Conservation (phyloP, 2,113 vertebrate species). For the Bubalus kerabau region DNA sequence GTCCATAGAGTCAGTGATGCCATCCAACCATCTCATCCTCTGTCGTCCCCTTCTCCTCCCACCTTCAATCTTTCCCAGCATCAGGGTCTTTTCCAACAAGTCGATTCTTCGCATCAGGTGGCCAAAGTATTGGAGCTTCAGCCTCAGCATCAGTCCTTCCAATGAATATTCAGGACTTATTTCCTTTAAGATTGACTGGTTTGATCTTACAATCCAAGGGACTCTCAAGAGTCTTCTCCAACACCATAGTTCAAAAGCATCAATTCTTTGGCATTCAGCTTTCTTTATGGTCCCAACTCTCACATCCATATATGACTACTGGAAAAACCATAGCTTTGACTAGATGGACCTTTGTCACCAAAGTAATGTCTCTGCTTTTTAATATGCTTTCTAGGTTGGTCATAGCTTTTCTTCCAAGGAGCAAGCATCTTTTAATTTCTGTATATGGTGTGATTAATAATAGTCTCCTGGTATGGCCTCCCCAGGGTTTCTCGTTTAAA, state of each 20-base stretch:
- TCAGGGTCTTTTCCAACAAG: neutral
- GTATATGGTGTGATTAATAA: neutral
- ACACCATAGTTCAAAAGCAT: neutral
- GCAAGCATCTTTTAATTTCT: neutral
- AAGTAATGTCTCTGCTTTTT: neutral
- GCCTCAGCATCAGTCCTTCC: neutral
- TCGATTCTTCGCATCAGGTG: neutral
- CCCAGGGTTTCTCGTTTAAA: neutral
- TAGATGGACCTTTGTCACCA: neutral
- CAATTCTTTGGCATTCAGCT: neutral
- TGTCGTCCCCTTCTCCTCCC: neutral
- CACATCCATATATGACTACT: neutral
- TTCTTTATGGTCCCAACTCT: neutral
- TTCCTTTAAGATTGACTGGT: neutral
- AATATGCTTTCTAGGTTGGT: neutral
- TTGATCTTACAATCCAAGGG: neutral
- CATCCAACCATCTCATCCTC: neutral
- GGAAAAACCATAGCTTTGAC: neutral
- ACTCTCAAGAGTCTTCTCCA: neutral
- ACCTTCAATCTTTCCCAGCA: neutral
- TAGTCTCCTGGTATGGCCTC: accelerated
- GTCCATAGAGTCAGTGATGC: neutral
- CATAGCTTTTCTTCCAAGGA: neutral
- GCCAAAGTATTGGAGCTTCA: neutral
- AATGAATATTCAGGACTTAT: neutral